phyloP scores from a whole-genome alignment of 2,888 invertebrate species.

The Noctua comes region DNA sequence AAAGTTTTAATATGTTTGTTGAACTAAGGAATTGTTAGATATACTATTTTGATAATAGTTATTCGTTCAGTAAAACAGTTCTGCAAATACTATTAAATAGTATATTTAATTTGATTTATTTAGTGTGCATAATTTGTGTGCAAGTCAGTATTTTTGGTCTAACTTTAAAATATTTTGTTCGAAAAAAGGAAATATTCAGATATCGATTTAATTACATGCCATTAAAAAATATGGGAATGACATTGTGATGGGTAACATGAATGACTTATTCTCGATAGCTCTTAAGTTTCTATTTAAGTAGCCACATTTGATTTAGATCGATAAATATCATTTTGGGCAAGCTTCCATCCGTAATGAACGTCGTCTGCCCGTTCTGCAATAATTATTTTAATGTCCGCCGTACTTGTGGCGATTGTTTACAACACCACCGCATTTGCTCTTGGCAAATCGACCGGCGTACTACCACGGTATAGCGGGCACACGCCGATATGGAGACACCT shows the following conservation, averaged over 20 bases:
- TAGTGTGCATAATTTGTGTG: too few relatives aligned
- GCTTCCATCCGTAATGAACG: slow-evolving; percentile 76
- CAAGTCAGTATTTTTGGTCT: too few relatives aligned
- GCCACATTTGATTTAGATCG: slow-evolving; percentile 68
- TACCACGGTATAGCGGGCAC: slow-evolving; percentile 44
- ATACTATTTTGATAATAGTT: too few relatives aligned
- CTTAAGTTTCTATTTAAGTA: slow-evolving; percentile 61
- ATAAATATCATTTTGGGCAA: slow-evolving; percentile 80
- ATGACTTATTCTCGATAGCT: slow-evolving; percentile 31
- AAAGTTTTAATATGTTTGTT: too few relatives aligned
- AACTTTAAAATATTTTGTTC: too few relatives aligned
- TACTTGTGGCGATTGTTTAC: slow-evolving; percentile 72
- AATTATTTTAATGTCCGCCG: slow-evolving; percentile 75
- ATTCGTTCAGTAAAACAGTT: too few relatives aligned
- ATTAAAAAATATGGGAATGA: neutral
- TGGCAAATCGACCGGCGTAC: slow-evolving; percentile 65
- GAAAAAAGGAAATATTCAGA: too few relatives aligned
- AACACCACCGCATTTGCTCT: slow-evolving; percentile 65
- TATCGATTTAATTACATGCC: too few relatives aligned
- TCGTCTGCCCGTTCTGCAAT: slow-evolving; percentile 70
- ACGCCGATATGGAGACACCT: slow-evolving; percentile 39
- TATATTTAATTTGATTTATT: too few relatives aligned
- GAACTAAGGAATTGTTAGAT: too few relatives aligned
- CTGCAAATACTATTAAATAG: too few relatives aligned
- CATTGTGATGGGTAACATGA: neutral